Conservation (phyloP, 1,140 invertebrate species). For the Drosophila trapezifrons region DNA sequence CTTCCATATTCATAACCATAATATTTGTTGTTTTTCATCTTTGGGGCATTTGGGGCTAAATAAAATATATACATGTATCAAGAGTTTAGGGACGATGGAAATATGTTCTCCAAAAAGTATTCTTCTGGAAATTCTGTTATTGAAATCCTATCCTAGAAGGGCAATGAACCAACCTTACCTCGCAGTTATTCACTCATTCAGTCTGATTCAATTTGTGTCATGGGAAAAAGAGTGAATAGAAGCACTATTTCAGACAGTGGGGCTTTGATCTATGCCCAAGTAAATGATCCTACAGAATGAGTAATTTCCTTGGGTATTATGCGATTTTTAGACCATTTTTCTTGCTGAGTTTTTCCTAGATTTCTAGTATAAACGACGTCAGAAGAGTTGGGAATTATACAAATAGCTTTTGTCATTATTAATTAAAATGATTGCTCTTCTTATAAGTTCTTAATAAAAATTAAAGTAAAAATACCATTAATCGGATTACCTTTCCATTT, state of each 20-base stretch:
- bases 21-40: constrained; percentile 12
- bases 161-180: constrained; percentile 36
- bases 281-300: constrained; percentile 34
- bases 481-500: no score
- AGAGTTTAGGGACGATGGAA: background rate
- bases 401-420: constrained; percentile 1
- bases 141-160: background rate
- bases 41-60: constrained; percentile 11
- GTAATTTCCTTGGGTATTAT: constrained; percentile 25
- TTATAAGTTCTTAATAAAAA: background rate
- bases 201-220: constrained; percentile 26
- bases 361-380: constrained; percentile 28
- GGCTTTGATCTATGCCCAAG: constrained; percentile 39
- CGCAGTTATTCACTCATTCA: constrained; percentile 1
- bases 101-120: constrained; percentile 5
- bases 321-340: constrained; percentile 26
- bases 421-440: background rate
- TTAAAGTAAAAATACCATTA: no score
- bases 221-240: constrained; percentile 9
- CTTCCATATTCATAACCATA: constrained; percentile 31
- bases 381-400: constrained; percentile 7
- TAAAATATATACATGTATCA: constrained; percentile 8
- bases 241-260: constrained; percentile 9
- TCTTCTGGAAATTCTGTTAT: constrained; percentile 12
- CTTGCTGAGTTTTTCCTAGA: constrained; percentile 11